Base-by-base conservation (phyloP, 2,797 vertebrate species). In the Sebastes nivosus region DNA sequence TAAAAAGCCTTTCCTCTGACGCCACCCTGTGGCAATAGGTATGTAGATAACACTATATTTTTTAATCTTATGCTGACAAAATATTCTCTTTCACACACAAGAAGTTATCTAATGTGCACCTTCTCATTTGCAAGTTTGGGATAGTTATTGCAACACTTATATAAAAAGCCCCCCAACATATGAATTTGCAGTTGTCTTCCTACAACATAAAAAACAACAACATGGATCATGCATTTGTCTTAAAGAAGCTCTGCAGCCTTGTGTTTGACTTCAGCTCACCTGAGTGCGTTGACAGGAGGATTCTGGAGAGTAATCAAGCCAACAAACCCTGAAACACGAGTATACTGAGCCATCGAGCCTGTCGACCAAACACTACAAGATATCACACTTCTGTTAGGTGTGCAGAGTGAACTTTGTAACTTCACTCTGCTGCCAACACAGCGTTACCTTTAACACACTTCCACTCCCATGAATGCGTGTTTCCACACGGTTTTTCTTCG, bases 271-370 rank as follows among this genome's bases (percentile, higher is more conserved):
- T 18, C 6, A 30, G 10, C 80, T 96, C 94, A 99, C 97, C 97
- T 97, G 76, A 99, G 89, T 1, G 96, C 93, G 89, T 99, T 98
- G 38, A 98, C 94, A 0, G 97, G 97, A 2, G 97, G 97, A 72
- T 97, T 97, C 70, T 88, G 85, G 6, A 99, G 94, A 46, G 96
- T 96, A 42, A 99, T 97, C 78, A 98, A 60, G 1, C 96, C 97
- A 64, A 99, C 93, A 8, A 91, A 82, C 1, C 87, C 88, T 2
- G 88, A 86, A 60, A 94, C 72, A n/a, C 87, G 85, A 14, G 13
- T 29, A 42, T 91, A 94, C 7, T 90, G 92, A 18, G 97, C 97
- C 98, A 99, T 98, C n/a, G 22, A 20, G 20, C 18, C 64, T 72
- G 27, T 67, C n/a, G 30, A 64, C 5, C 4, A 8, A 55, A 58